These are phyloP conservation scores for Hafferia zeledoni DNA, from an alignment of 2,797 vertebrate genomes.

Conservation along the genomic window DNA sequence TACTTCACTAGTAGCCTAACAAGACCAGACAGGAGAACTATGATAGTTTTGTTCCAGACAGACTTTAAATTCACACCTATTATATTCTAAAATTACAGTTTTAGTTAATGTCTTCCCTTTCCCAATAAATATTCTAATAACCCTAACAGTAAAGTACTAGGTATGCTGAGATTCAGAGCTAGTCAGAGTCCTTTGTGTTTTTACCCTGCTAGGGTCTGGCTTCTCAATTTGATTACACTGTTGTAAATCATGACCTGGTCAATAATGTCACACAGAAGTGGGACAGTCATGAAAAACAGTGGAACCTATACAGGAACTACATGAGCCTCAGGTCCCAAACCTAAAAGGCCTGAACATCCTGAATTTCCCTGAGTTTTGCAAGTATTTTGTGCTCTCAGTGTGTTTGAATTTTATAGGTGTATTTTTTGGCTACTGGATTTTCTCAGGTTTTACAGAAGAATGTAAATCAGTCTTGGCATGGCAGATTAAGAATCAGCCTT, in stretches of 20 bases:
- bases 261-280: neutral
- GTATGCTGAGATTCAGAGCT: neutral
- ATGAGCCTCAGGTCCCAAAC: neutral
- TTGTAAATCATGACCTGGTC: neutral
- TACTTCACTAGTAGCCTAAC: neutral
- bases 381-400: neutral
- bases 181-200: neutral
- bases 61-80: neutral
- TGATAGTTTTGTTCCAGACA: neutral
- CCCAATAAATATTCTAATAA: neutral
- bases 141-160: neutral
- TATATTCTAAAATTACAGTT: neutral
- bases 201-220: neutral
- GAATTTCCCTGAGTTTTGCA: neutral
- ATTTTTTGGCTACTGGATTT: neutral
- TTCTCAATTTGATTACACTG: neutral
- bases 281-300: neutral
- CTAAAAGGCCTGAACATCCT: neutral
- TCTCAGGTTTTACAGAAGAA: neutral
- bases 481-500: neutral
- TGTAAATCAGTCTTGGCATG: neutral
- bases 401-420: neutral
- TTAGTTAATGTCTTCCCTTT: conserved; percentile 5
- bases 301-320: neutral
- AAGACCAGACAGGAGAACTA: neutral